Conservation (phyloP, 2,113 vertebrate species). For the Larimichthys crocea region DNA sequence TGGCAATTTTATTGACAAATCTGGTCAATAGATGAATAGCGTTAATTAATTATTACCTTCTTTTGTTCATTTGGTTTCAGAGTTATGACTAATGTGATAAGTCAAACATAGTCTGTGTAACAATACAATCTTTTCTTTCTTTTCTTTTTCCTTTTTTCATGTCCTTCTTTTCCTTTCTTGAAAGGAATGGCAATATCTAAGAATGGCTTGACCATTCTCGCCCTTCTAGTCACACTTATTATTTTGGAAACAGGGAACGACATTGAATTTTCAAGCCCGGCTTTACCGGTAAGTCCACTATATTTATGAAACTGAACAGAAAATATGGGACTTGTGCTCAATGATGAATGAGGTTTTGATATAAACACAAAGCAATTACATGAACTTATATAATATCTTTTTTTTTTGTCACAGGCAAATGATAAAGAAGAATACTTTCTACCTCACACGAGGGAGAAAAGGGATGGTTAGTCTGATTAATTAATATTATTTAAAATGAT, state of each 20-base stretch:
- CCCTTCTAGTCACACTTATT: conserved; percentile 41
- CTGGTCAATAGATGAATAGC: background rate
- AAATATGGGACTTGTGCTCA: conserved; percentile 8
- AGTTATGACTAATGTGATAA: background rate
- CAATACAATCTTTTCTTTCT: background rate
- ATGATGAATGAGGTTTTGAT: background rate
- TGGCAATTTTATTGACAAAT: background rate
- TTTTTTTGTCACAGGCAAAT: conserved; percentile 32
- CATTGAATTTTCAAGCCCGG: conserved; percentile 12
- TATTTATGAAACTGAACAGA: background rate
- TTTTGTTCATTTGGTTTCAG: background rate
- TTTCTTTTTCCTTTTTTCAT: background rate
- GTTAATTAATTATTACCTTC: background rate
- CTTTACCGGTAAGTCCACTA: conserved; percentile 56
- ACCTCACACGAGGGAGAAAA: conserved; percentile 51
- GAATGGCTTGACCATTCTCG: conserved; percentile 34
- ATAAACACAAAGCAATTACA: background rate
- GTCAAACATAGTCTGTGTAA: background rate
- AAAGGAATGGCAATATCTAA: conserved; percentile 70
- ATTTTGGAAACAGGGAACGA: conserved; percentile 64
- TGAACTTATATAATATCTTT: background rate
- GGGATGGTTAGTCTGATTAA: conserved; percentile 50
- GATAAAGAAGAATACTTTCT: conserved; percentile 35
- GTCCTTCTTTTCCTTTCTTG: background rate
- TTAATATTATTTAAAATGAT: background rate